These are phyloP conservation scores for Drosophila subquinaria DNA, from an alignment of 2,888 invertebrate genomes.

Conservation along the genomic window DNA sequence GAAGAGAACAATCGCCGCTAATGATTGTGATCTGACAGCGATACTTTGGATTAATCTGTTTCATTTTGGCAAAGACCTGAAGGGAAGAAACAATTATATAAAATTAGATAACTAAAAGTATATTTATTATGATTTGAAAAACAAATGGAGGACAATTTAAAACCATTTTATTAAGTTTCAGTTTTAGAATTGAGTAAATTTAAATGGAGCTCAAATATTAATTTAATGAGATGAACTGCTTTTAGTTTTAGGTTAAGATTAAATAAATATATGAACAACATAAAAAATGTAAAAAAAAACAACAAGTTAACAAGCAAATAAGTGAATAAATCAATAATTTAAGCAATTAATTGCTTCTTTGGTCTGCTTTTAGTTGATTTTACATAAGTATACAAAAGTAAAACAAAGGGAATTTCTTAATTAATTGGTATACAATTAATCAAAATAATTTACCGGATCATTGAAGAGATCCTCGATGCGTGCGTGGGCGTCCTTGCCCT, in stretches of 20 bases:
- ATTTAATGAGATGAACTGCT: no score
- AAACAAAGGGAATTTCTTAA: neutral
- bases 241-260: no score
- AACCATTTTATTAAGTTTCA: no score
- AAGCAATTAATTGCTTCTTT: no score
- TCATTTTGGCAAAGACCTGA: slow-evolving; percentile 80
- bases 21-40: slow-evolving; percentile 85
- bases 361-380: neutral
- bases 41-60: slow-evolving; percentile 79
- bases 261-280: no score
- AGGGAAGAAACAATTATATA: neutral
- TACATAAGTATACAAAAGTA: neutral
- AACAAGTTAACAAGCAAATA: no score
- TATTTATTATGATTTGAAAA: no score
- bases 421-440: neutral
- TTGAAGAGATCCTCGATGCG: slow-evolving; percentile 90
- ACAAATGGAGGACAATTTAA: no score
- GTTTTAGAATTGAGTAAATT: no score
- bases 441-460: slow-evolving; percentile 87
- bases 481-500: slow-evolving; percentile 89
- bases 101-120: neutral
- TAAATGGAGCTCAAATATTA: no score
- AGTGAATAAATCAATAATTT: no score
- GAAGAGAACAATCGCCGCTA: slow-evolving; percentile 85
- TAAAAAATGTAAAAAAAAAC: no score